Conservation (phyloP, 1,140 invertebrate species). For the Brachionus plicatilis region DNA sequence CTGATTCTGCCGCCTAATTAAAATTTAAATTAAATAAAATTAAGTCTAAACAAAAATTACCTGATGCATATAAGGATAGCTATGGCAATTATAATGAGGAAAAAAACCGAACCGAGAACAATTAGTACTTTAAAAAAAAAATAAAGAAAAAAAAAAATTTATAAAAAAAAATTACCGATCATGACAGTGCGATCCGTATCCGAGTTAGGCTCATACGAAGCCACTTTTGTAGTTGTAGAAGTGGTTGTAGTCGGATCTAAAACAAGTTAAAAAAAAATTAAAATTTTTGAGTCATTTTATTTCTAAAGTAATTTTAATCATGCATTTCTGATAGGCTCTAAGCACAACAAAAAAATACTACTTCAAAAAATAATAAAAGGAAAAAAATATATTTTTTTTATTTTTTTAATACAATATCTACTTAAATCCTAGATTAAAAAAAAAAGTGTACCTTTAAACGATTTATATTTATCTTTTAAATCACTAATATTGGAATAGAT, state of each 20-base stretch:
- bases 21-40: too few relatives aligned
- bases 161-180: neutral
- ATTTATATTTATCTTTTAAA: slow-evolving; percentile 35
- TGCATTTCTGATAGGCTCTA: neutral
- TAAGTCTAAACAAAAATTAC: neutral
- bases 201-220: neutral
- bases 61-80: slow-evolving; percentile 17
- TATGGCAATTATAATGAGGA: slow-evolving; percentile 27
- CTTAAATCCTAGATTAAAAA: neutral
- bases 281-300: neutral
- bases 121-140: slow-evolving; percentile 8
- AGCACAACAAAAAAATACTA: neutral
- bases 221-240: neutral
- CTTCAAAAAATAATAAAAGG: neutral
- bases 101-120: slow-evolving; percentile 25
- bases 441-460: neutral
- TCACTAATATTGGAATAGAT: slow-evolving; percentile 1
- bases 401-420: neutral
- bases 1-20: slow-evolving; percentile 2
- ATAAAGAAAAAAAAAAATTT: neutral
- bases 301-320: neutral
- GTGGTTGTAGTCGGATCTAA: slow-evolving; percentile 1
- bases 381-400: neutral
- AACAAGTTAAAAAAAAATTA: neutral
- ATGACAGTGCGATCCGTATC: slow-evolving; percentile 28